phyloP scores from a whole-genome alignment of 2,888 invertebrate genomes.

The Drosophila macrothrix region DNA sequence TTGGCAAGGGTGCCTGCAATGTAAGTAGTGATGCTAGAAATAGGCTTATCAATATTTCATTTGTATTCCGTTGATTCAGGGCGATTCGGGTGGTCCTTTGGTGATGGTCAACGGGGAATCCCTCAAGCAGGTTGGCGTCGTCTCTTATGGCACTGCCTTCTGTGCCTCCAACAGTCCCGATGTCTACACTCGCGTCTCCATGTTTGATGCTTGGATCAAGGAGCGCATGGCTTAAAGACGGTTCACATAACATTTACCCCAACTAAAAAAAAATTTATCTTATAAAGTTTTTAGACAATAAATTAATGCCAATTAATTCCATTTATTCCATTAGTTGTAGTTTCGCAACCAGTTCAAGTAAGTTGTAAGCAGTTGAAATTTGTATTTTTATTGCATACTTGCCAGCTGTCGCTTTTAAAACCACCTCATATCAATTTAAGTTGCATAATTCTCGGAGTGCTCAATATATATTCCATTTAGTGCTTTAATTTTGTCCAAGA shows the following conservation, averaged over 20 bases:
- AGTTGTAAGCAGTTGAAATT: neutral
- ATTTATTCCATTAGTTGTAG: neutral
- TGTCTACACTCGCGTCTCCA: constrained; percentile 84
- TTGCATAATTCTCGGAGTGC: neutral
- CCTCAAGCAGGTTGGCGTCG: constrained; percentile 83
- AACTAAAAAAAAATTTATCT: too few relatives aligned
- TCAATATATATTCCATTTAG: neutral
- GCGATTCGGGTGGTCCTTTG: constrained; percentile 85
- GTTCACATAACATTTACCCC: too few relatives aligned
- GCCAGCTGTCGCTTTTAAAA: neutral
- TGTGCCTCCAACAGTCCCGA: constrained; percentile 83
- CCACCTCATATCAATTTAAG: neutral
- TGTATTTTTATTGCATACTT: constrained; percentile 5
- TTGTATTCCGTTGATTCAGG: constrained; percentile 58
- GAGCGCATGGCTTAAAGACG: constrained; percentile 67
- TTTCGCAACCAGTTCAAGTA: constrained; percentile 7
- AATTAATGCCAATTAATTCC: neutral
- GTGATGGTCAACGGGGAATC: constrained; percentile 79
- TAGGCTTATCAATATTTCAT: neutral
- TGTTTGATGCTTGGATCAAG: constrained; percentile 83
- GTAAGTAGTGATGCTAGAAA: constrained; percentile 61
- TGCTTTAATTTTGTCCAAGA: neutral
- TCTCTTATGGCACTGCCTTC: constrained; percentile 84
- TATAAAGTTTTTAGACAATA: neutral
- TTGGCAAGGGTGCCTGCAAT: constrained; percentile 84